These are phyloP conservation scores for Cyanistes caeruleus DNA, from an alignment of 2,113 vertebrate species.

Conservation along the genomic window DNA sequence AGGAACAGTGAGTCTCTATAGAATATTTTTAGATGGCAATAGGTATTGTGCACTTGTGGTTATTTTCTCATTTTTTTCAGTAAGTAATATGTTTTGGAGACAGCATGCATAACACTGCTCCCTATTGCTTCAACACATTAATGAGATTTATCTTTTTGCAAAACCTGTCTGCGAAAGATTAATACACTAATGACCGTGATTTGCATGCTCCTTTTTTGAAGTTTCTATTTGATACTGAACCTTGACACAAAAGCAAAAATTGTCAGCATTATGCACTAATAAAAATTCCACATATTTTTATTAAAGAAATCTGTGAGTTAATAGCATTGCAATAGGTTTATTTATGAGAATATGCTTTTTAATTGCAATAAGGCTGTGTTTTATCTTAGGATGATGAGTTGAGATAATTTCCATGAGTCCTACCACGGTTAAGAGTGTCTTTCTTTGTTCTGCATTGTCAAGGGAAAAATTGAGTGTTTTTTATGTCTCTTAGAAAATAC, in stretches of 20 bases:
- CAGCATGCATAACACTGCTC: neutral
- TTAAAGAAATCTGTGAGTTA: neutral
- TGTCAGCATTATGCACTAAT: neutral
- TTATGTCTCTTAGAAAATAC: neutral
- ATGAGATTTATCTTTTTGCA: neutral
- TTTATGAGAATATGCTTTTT: neutral
- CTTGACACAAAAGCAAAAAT: conserved; percentile 34
- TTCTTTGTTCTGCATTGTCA: neutral
- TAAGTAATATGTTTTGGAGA: neutral
- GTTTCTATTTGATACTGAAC: neutral
- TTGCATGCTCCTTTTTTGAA: conserved; percentile 3
- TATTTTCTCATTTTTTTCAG: neutral
- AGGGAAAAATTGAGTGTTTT: neutral
- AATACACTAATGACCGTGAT: neutral
- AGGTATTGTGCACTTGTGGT: neutral
- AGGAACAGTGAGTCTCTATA: neutral
- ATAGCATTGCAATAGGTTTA: neutral
- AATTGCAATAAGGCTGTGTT: neutral
- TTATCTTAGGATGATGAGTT: neutral
- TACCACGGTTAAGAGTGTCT: neutral
- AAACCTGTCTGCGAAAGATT: conserved; percentile 14
- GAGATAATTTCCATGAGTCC: neutral
- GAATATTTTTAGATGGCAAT: neutral
- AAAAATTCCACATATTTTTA: neutral
- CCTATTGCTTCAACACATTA: neutral